A percentile compares a stretch with the other conserved stretches of the same genome.
These are phyloP conservation scores for Anticlea derivata DNA, from an alignment of 2,888 invertebrate genomes.

Conservation along the genomic window DNA sequence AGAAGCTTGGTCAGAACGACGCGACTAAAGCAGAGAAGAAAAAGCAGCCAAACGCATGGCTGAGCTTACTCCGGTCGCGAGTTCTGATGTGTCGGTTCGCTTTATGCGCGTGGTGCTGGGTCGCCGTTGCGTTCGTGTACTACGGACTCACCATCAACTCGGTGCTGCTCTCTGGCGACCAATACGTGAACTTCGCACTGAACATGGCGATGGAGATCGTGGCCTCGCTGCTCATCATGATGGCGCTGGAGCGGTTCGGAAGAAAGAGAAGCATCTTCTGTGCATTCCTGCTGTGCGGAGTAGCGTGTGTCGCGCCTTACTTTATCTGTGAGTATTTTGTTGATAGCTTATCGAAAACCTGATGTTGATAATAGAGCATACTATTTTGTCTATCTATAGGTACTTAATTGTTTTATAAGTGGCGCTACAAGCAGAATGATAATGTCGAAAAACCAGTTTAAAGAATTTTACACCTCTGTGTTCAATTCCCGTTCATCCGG, in stretches of 20 bases:
- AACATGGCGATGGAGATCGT: constrained; percentile 77
- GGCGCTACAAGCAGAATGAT: too few relatives aligned
- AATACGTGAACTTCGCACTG: constrained; percentile 88
- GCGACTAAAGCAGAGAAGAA: constrained; percentile 25
- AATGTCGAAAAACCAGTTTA: too few relatives aligned
- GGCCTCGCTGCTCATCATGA: constrained; percentile 73
- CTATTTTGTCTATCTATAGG: too few relatives aligned
- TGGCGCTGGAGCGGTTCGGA: constrained; percentile 72
- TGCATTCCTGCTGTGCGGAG: constrained; percentile 66
- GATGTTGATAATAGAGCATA: too few relatives aligned
- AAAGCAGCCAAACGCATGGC: constrained; percentile 47
- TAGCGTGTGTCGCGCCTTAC: constrained; percentile 64
- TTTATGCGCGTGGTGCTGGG: constrained; percentile 85
- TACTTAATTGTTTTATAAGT: too few relatives aligned
- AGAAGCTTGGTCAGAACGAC: constrained; percentile 42
- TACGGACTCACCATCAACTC: constrained; percentile 91
- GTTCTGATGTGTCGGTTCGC: constrained; percentile 58
- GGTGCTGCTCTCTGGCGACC: constrained; percentile 88
- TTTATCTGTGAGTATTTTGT: constrained; percentile 55
- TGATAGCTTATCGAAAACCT: too few relatives aligned
- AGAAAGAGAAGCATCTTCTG: constrained; percentile 63
- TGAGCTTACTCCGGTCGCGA: constrained; percentile 53
- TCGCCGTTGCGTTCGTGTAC: constrained; percentile 89
- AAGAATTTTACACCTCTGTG: too few relatives aligned
- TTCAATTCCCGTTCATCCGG: too few relatives aligned